A percentile compares a stretch with the other conserved stretches of the same genome.
Evolutionary conservation across 1,140 invertebrate species (phyloP).

Genomic region (Drosophila lini): DNA sequence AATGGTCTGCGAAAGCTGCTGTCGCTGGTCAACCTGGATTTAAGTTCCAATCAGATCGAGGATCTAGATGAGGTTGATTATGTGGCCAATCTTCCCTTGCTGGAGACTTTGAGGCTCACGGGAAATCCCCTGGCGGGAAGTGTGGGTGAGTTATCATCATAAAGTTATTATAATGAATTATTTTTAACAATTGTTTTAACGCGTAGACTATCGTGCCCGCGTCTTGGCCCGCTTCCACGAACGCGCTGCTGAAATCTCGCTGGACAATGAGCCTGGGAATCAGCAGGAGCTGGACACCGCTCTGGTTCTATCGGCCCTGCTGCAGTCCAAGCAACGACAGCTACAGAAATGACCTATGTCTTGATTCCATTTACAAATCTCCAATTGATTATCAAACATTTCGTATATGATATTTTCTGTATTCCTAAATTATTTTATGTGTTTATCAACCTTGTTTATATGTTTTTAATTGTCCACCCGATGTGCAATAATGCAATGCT

Average conservation of each 20-base stretch:
- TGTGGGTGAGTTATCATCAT: slow-evolving; percentile 61
- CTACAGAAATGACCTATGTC: slow-evolving; percentile 50
- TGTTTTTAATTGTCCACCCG: slow-evolving; percentile 38
- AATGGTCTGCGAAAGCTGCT: slow-evolving; percentile 93
- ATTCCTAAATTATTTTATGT: slow-evolving; percentile 34
- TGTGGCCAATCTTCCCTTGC: slow-evolving; percentile 92
- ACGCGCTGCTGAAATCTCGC: slow-evolving; percentile 90
- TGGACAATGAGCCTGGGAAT: slow-evolving; percentile 94
- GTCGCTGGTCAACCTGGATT: slow-evolving; percentile 92
- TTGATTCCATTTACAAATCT: slow-evolving; percentile 30
- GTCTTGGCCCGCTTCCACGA: slow-evolving; percentile 93
- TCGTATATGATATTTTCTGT: background rate
- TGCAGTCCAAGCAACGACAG: slow-evolving; percentile 84
- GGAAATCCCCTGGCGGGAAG: slow-evolving; percentile 94
- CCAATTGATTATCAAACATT: slow-evolving; percentile 3
- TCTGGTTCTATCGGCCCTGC: slow-evolving; percentile 93
- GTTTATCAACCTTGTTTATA: slow-evolving; percentile 4
- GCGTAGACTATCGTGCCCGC: slow-evolving; percentile 93
- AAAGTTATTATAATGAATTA: background rate
- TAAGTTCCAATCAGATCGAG: slow-evolving; percentile 93
- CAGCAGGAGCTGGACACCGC: slow-evolving; percentile 96
- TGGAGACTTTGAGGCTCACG: slow-evolving; percentile 93
- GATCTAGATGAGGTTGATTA: slow-evolving; percentile 92
- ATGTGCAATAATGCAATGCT: slow-evolving; percentile 70
- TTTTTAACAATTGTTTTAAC: no score